A percentile compares a stretch with the other conserved stretches of the same genome.
Conservation (phyloP, 2,888 invertebrate genomes). For the Hoplodrina ambigua region DNA sequence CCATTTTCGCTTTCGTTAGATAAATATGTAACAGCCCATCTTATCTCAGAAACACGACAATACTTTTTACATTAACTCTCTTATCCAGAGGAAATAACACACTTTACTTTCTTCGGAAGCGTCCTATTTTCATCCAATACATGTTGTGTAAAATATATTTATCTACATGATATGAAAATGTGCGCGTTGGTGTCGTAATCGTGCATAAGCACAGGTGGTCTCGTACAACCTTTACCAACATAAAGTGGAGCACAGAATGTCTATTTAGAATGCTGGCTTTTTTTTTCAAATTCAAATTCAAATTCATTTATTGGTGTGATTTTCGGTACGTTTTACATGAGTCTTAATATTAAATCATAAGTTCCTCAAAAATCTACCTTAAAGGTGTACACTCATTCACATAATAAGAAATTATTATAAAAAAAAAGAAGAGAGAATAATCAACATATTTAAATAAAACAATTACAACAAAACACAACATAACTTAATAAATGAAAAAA, state of each 20-base stretch:
- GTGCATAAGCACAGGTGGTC: conserved; percentile 49
- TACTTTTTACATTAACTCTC: conserved; percentile 37
- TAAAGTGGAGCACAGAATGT: conserved; percentile 29
- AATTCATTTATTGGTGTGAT: too few relatives aligned
- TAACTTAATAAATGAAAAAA: too few relatives aligned
- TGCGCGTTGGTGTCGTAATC: conserved; percentile 49
- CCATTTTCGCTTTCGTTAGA: background rate
- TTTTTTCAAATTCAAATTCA: too few relatives aligned
- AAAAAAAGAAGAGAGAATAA: too few relatives aligned
- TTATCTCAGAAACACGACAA: conserved; percentile 22
- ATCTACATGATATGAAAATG: conserved; percentile 27
- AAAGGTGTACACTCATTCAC: too few relatives aligned
- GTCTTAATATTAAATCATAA: too few relatives aligned
- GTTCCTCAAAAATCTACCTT: too few relatives aligned
- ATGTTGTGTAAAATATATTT: conserved; percentile 16
- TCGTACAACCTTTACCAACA: conserved; percentile 24
- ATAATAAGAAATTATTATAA: too few relatives aligned
- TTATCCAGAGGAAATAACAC: conserved; percentile 53
- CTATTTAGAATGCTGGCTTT: background rate
- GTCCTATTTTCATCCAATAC: conserved; percentile 50
- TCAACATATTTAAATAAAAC: too few relatives aligned
- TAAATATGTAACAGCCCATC: conserved; percentile 8
- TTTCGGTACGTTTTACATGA: too few relatives aligned
- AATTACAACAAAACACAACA: too few relatives aligned
- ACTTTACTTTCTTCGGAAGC: conserved; percentile 40